A percentile compares a stretch with the other conserved stretches of the same genome.
These are phyloP conservation scores for Globia sparganii DNA, from an alignment of 2,888 invertebrate species.

Conservation along the genomic window DNA sequence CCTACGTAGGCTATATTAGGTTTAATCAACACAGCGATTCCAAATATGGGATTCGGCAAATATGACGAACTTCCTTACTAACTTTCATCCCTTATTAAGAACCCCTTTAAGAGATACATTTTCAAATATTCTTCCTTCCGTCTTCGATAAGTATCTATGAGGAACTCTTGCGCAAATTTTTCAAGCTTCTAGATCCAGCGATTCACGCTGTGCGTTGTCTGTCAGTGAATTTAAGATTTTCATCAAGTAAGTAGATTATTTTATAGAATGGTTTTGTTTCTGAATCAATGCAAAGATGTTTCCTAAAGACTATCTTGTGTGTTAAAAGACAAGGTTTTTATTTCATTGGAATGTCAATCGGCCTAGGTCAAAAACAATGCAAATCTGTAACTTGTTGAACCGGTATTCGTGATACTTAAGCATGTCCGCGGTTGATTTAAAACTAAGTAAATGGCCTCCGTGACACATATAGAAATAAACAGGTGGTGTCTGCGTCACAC, in stretches of 20 bases:
- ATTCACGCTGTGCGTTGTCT: neutral
- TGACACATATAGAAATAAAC: neutral
- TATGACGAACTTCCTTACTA: too few relatives aligned
- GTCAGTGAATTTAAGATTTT: neutral
- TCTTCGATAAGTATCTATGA: too few relatives aligned
- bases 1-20: neutral
- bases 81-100: too few relatives aligned
- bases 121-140: too few relatives aligned
- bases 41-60: neutral
- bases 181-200: neutral
- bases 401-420: neutral
- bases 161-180: neutral
- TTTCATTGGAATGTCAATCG: neutral
- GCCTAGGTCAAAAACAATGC: neutral
- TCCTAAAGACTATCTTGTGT: neutral
- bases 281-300: neutral
- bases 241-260: neutral
- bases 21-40: neutral
- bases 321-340: neutral
- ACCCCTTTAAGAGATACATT: too few relatives aligned
- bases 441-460: neutral
- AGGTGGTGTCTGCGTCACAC: neutral
- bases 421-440: neutral
- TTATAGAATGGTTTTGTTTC: neutral
- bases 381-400: slow-evolving; percentile 2